These are phyloP conservation scores for Cryptophagus acutangulus DNA, from an alignment of 2,888 invertebrate species.

Conservation along the genomic window DNA sequence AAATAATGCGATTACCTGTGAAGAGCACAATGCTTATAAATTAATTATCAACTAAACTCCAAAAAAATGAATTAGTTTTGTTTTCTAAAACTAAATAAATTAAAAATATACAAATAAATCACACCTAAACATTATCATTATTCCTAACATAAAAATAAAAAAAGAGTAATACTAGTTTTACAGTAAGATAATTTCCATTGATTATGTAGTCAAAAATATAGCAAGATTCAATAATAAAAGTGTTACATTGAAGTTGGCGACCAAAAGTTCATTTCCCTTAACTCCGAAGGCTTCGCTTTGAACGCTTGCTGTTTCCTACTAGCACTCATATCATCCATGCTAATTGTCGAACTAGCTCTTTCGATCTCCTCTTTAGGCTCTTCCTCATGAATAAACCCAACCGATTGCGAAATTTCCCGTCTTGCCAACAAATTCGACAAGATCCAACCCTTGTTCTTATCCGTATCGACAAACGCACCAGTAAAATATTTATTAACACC, in stretches of 20 bases:
- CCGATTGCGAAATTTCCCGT: conserved; percentile 57
- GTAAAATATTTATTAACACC: conserved; percentile 60
- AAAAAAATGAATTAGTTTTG: too few relatives aligned
- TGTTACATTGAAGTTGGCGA: conserved; percentile 80
- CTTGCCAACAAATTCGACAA: conserved; percentile 62
- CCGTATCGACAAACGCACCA: conserved; percentile 47
- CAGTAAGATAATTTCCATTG: too few relatives aligned
- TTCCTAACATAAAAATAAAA: too few relatives aligned
- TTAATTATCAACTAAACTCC: too few relatives aligned
- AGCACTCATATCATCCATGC: conserved; percentile 37
- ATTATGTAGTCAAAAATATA: too few relatives aligned
- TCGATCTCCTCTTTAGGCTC: conserved; percentile 46
- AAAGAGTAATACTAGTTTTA: too few relatives aligned
- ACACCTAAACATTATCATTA: too few relatives aligned
- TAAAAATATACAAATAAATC: too few relatives aligned
- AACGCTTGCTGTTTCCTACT: conserved; percentile 37
- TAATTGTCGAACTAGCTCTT: conserved; percentile 23
- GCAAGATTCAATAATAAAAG: too few relatives aligned
- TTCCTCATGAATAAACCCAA: conserved; percentile 57
- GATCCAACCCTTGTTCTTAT: conserved; percentile 56
- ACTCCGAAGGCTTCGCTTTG: conserved; percentile 63
- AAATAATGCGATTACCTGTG: too few relatives aligned
- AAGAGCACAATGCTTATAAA: too few relatives aligned
- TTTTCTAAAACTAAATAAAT: too few relatives aligned
- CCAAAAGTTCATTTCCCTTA: conserved; percentile 81